A percentile compares a stretch with the other conserved stretches of the same genome.
Conservation (phyloP, 2,797 vertebrate species). For the Gadopsis bispinosus region DNA sequence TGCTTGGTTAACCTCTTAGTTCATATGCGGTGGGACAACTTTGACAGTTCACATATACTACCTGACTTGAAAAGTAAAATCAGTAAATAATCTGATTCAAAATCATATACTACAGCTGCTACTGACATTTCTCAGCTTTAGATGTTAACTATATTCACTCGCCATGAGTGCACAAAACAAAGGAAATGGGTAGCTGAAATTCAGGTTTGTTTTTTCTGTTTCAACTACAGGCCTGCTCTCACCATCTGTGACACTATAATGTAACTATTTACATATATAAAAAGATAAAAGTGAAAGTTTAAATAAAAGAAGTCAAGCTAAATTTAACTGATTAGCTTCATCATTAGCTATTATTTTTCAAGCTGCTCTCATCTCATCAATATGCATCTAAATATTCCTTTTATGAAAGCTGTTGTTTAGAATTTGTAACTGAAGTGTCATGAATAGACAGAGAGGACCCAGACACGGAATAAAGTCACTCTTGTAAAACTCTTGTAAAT, state of each 20-base stretch:
- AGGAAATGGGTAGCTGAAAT: not conserved
- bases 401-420: no score
- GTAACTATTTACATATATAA: no score
- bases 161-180: not conserved
- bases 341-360: no score
- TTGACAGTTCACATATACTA: constrained; percentile 4
- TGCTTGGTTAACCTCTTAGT: constrained; percentile 17
- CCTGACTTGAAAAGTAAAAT: not conserved
- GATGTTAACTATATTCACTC: not conserved
- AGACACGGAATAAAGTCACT: no score
- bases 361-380: no score
- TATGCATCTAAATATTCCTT: no score
- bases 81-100: not conserved
- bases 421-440: no score
- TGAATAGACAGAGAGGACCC: no score
- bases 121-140: not conserved
- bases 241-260: not conserved
- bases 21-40: constrained; percentile 9
- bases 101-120: not conserved
- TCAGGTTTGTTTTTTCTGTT: not conserved
- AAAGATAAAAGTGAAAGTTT: no score
- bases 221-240: not conserved
- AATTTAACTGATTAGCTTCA: no score
- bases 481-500: no score
- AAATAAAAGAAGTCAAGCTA: no score